These are phyloP conservation scores for Rhingia rostrata DNA, from an alignment of 2,888 invertebrate genomes.

Conservation along the genomic window DNA sequence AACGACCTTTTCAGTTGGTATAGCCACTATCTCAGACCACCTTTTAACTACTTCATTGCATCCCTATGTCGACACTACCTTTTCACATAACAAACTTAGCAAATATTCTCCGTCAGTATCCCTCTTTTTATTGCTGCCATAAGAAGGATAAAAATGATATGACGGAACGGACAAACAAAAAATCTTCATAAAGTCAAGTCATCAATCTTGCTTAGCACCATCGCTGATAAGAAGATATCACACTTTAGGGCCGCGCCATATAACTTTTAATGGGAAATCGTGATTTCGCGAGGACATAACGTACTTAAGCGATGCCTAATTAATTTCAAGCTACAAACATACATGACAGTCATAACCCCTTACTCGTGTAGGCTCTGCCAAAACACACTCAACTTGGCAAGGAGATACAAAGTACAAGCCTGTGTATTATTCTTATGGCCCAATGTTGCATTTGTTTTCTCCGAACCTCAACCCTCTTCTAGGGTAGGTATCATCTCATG, in stretches of 20 bases:
- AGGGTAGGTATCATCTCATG: constrained; percentile 37
- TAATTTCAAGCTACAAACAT: constrained; percentile 66
- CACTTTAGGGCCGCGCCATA: constrained; percentile 67
- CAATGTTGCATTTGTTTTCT: constrained; percentile 28
- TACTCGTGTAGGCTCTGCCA: constrained; percentile 7
- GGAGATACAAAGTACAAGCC: neutral
- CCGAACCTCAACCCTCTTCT: neutral
- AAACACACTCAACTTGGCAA: neutral
- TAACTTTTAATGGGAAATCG: constrained; percentile 72
- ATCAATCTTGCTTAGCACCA: constrained; percentile 73
- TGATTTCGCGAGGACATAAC: constrained; percentile 69
- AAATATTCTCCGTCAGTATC: constrained; percentile 68
- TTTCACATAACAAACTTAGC: constrained; percentile 57
- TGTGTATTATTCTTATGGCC: constrained; percentile 7
- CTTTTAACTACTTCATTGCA: neutral
- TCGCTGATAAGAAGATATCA: constrained; percentile 74
- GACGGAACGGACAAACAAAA: constrained; percentile 24
- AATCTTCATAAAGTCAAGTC: constrained; percentile 72
- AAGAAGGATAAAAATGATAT: constrained; percentile 60
- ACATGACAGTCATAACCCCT: constrained; percentile 28
- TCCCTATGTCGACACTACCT: neutral
- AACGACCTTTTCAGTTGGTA: neutral
- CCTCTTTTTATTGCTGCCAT: constrained; percentile 66
- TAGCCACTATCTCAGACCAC: neutral
- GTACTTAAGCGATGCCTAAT: constrained; percentile 69